phyloP scores from a whole-genome alignment of 2,113 vertebrate genomes.

The Patagioenas fasciata region DNA sequence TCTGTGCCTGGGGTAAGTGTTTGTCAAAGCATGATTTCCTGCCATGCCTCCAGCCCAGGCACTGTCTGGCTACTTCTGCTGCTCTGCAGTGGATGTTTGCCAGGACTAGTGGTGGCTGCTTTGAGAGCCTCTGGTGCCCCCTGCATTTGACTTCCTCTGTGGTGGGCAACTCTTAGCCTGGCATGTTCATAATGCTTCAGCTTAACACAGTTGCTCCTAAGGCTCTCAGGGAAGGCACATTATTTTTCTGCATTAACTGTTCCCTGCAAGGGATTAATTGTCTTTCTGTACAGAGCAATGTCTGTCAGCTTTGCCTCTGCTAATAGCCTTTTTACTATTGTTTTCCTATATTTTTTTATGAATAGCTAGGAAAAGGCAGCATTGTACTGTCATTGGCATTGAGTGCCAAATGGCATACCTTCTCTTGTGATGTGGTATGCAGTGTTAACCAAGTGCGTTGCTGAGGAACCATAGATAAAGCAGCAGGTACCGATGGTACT shows the following conservation, averaged over 20 bases:
- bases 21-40: background rate
- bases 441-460: background rate
- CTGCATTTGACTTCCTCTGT: background rate
- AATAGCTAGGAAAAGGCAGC: background rate
- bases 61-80: background rate
- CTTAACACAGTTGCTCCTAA: fast-evolving
- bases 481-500: background rate
- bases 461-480: background rate
- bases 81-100: background rate
- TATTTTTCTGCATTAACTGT: background rate
- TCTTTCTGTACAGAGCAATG: background rate
- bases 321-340: background rate
- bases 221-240: background rate
- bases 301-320: background rate
- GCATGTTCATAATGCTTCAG: fast-evolving
- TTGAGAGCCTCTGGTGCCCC: background rate
- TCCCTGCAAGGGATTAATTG: background rate
- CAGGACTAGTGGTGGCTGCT: background rate
- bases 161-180: fast-evolving
- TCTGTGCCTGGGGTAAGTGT: background rate
- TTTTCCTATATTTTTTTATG: background rate
- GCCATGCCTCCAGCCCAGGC: background rate
- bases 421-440: background rate
- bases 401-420: background rate
- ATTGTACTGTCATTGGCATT: background rate